phyloP scores from a whole-genome alignment of 2,888 invertebrate genomes.

The Drosophila lutescens region DNA sequence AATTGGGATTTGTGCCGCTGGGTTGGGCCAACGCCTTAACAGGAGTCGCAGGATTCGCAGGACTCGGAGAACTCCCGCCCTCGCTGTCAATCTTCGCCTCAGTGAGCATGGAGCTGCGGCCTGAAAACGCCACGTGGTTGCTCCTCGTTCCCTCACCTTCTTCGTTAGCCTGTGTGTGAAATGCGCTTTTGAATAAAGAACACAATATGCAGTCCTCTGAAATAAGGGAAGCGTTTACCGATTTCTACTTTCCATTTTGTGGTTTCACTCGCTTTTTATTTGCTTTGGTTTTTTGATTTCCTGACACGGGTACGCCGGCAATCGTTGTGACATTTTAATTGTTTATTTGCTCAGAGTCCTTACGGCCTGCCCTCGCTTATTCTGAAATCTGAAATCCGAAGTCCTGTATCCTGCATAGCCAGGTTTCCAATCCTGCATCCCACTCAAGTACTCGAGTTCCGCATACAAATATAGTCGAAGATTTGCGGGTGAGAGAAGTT shows the following conservation, averaged over 20 bases:
- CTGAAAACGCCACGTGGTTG: constrained; percentile 41
- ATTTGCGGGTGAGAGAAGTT: constrained; percentile 69
- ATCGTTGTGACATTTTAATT: constrained; percentile 81
- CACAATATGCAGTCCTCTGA: constrained; percentile 59
- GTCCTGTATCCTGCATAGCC: constrained; percentile 19
- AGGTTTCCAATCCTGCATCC: constrained; percentile 27
- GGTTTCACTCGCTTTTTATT: constrained; percentile 35
- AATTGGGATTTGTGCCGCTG: constrained; percentile 69
- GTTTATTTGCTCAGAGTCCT: constrained; percentile 75
- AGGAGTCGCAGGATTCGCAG: constrained; percentile 17
- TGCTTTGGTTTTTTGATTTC: constrained; percentile 73
- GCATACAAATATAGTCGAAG: constrained; percentile 65
- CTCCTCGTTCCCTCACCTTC: constrained; percentile 40
- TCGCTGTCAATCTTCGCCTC: constrained; percentile 35
- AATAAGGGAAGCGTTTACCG: constrained; percentile 54
- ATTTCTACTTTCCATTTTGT: constrained; percentile 55
- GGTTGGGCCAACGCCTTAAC: constrained; percentile 60
- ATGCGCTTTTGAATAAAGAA: constrained; percentile 74
- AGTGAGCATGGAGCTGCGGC: constrained; percentile 53
- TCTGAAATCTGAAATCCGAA: constrained; percentile 17
- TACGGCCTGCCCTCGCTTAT: constrained; percentile 41
- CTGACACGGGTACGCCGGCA: constrained; percentile 79
- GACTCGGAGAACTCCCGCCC: constrained; percentile 34
- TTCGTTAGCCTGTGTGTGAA: constrained; percentile 53
- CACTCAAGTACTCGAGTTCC: constrained; percentile 59